Conservation (phyloP, 92 coral and sea anemone species). For the Actinostola sp. region DNA sequence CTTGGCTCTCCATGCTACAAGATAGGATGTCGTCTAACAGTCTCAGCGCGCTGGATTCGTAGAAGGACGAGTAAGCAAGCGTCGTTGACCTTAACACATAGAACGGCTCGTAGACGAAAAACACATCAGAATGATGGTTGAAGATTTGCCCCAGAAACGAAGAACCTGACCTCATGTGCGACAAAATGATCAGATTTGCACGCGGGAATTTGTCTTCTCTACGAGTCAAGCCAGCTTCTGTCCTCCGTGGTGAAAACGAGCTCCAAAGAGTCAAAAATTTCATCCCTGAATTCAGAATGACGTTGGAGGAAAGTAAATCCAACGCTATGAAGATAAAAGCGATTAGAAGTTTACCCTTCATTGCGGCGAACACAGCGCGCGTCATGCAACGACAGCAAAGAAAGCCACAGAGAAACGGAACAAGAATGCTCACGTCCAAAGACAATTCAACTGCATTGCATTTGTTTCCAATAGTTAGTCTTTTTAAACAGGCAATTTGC, state of each 20-base stretch:
- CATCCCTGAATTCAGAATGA: neutral
- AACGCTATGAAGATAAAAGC: neutral
- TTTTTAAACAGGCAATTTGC: no score
- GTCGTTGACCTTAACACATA: constrained; percentile 58
- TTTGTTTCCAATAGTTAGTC: no score
- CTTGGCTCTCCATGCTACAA: constrained; percentile 74
- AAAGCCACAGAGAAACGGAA: no score
- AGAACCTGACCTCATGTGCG: constrained; percentile 89
- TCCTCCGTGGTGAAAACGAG: constrained; percentile 8
- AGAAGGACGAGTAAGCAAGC: constrained; percentile 48
- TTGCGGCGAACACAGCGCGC: no score
- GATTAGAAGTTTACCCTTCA: neutral
- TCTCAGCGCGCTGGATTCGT: constrained; percentile 50
- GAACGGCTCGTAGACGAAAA: constrained; percentile 87
- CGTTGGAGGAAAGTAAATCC: neutral
- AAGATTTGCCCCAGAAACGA: constrained; percentile 90
- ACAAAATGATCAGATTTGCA: constrained; percentile 64
- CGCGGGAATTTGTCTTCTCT: neutral
- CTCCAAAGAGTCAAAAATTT: neutral
- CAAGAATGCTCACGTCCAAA: no score
- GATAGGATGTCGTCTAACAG: constrained; percentile 66
- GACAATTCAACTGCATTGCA: no score
- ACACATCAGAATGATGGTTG: constrained; percentile 76
- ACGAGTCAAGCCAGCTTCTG: neutral
- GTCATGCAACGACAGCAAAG: no score